phyloP scores from a whole-genome alignment of 1,140 invertebrate genomes.

The Venustaconcha ellipsiformis region DNA sequence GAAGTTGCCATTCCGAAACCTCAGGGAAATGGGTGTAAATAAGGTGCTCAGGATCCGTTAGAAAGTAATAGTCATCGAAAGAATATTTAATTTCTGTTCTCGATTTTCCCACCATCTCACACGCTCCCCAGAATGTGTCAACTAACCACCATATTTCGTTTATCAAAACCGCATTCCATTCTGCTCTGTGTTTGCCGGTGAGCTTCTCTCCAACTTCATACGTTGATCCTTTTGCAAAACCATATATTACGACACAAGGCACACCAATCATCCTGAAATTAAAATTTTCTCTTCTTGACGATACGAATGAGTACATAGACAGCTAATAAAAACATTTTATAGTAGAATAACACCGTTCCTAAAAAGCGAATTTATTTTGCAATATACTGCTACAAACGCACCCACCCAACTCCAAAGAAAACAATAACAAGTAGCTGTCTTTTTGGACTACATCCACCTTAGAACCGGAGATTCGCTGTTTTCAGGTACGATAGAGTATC shows the following conservation, averaged over 20 bases:
- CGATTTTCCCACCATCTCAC: conserved; percentile 61
- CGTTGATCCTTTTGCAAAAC: conserved; percentile 54
- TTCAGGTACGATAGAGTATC: too few relatives aligned
- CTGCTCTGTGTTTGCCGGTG: conserved; percentile 49
- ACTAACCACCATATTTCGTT: conserved; percentile 52
- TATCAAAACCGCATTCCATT: conserved; percentile 61
- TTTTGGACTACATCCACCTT: too few relatives aligned
- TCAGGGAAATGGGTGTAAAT: conserved; percentile 72
- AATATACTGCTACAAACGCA: too few relatives aligned
- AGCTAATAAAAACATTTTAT: too few relatives aligned
- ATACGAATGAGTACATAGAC: too few relatives aligned
- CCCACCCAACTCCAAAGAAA: too few relatives aligned
- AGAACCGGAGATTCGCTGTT: too few relatives aligned
- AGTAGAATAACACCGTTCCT: too few relatives aligned
- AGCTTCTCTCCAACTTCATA: conserved; percentile 56
- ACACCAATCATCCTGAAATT: conserved; percentile 45
- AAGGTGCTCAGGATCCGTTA: conserved; percentile 68
- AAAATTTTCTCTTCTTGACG: too few relatives aligned
- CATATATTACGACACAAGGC: conserved; percentile 53
- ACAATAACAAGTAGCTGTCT: too few relatives aligned
- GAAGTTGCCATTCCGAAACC: conserved; percentile 56
- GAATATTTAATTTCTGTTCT: background rate
- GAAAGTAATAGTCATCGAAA: too few relatives aligned
- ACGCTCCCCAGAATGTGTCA: conserved; percentile 58
- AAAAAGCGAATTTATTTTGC: too few relatives aligned